Evolutionary conservation across 2,888 invertebrate genomes (phyloP).

Genomic region (Dichetophora obliterata): DNA sequence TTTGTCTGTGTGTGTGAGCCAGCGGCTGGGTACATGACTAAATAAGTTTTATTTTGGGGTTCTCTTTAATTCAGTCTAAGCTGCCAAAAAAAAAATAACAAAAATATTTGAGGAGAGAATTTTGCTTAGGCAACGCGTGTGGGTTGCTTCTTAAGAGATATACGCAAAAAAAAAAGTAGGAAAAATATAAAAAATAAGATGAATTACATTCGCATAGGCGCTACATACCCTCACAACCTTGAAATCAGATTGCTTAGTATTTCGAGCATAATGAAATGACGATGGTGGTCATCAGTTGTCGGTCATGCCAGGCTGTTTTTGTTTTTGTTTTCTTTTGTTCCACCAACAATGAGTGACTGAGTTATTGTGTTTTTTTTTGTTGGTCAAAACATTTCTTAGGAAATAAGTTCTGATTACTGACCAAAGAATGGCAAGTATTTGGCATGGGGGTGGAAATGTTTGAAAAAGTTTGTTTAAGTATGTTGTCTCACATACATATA

Average conservation of each 20-base stretch:
- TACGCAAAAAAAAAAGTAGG: background rate
- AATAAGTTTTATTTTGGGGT: background rate
- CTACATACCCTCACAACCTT: background rate
- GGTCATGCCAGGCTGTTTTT: background rate
- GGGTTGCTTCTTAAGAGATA: background rate
- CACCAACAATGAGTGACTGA: background rate
- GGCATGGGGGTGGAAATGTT: no score
- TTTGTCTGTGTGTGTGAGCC: no score
- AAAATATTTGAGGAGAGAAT: constrained; percentile 1
- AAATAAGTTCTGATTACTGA: no score
- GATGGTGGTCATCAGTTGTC: constrained; percentile 24
- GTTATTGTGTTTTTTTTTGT: no score
- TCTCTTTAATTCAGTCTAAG: background rate
- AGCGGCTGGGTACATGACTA: background rate
- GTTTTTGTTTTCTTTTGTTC: background rate
- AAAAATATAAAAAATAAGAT: constrained; percentile 24
- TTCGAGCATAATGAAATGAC: background rate
- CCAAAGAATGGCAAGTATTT: no score
- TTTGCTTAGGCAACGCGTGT: background rate
- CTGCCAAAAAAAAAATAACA: background rate
- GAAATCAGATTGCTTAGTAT: background rate
- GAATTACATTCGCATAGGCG: constrained; percentile 18
- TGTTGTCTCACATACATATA: no score
- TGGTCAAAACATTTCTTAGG: no score
- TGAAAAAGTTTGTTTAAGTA: no score